Evolutionary conservation across 2,888 invertebrate genomes (phyloP), one percentile per base, ranked within the genome.

Genomic region (Tortrix viridana): DNA sequence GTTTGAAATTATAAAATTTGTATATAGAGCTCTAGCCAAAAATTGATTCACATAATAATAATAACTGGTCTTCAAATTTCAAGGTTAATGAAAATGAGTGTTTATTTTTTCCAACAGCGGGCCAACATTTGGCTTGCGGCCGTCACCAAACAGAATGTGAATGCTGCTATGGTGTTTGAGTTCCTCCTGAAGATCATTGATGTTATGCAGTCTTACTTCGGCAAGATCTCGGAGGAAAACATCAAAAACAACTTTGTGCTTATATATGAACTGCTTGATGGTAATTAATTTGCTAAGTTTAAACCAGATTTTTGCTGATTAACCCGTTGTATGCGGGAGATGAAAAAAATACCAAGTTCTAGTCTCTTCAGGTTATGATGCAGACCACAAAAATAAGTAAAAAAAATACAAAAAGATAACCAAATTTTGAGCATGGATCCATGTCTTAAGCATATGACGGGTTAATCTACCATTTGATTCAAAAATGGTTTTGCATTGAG

Each of bases 211-310:
- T 98, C 98, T 0, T 99, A 99, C 88, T 99, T 99, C 84, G 99
- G 99, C 62, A 99, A 99, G 93, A 98, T 99, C 69, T 98, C 99
- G 0, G 99, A 99, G 84, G 99, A 99, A 85, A 99, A 99, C 84
- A 99, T 99, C 80, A 99, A 99, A 92, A 99, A 99, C 85, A 99
- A 99, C 89, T 99, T 99, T 92, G 99, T 99, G 18, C 94, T 99
- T 22, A 99, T 99, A 76, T 99, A 99, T 83, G 99, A 99, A 89
- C 92, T 99, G 71, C 94, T 99, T 60, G 99, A 99, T 92, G 98
- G 98, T 98, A 88, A 92, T 37, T 63, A 16, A 5, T 48, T 48
- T 23, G 1, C 9, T 3, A 44, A 7, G n/a, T n/a, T 9, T 26
- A 1, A 23, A 5, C 23, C 23, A n/a, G n/a, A n/a, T n/a, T 23